phyloP scores from a whole-genome alignment of 2,797 vertebrate species.

The Phataginus tetradactyla region DNA sequence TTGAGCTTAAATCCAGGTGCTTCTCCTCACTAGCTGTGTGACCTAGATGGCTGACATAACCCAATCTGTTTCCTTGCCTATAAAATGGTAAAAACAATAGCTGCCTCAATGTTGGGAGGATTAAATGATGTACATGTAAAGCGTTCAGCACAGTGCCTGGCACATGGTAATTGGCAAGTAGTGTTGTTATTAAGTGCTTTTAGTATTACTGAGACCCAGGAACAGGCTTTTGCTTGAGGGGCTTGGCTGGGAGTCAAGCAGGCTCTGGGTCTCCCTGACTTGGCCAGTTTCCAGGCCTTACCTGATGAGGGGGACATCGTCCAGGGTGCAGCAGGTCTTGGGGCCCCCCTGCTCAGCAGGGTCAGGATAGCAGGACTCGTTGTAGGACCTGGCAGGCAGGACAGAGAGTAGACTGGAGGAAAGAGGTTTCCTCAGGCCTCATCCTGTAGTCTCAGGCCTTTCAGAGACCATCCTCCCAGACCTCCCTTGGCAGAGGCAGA shows the following conservation, averaged over 20 bases:
- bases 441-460: not conserved
- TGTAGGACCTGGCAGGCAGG: conserved; percentile 89
- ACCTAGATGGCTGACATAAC: not conserved
- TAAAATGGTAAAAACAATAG: not conserved
- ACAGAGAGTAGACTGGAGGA: conserved; percentile 51
- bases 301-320: conserved; percentile 96
- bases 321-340: conserved; percentile 95
- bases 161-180: not conserved
- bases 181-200: not conserved
- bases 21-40: not conserved
- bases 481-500: conserved; percentile 36
- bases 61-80: conserved; percentile 26
- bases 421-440: not conserved
- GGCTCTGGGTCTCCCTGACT: not conserved
- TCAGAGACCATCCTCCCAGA: conserved; percentile 15
- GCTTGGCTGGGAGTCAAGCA: not conserved
- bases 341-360: conserved; percentile 91
- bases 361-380: conserved; percentile 93
- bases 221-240: not conserved
- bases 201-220: not conserved
- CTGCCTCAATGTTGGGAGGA: not conserved
- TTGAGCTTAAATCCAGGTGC: not conserved
- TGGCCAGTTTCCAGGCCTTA: conserved; percentile 68
- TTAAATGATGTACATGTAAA: not conserved
- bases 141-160: not conserved